Conservation (phyloP, 2,113 vertebrate species). For the Brachypodius melanocephalos region DNA sequence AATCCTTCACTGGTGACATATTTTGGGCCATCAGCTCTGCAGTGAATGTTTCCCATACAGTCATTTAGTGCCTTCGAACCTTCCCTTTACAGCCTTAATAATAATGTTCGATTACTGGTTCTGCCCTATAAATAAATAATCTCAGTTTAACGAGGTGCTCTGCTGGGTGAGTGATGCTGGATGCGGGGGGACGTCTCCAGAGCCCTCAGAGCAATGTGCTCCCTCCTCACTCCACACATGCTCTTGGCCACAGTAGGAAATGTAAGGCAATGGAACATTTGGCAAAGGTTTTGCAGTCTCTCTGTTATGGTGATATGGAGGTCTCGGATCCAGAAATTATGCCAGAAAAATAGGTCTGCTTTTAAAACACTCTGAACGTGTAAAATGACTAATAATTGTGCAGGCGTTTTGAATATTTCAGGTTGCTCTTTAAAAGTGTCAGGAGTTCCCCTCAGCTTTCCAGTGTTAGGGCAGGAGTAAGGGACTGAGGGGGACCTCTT, state of each 20-base stretch:
- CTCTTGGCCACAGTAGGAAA: neutral
- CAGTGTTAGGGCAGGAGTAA: neutral
- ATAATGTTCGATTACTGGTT: slow-evolving; percentile 9
- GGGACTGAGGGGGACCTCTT: neutral
- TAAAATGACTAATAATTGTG: slow-evolving; percentile 7
- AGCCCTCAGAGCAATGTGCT: accelerated
- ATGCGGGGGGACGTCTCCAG: accelerated
- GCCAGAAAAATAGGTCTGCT: neutral
- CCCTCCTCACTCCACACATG: accelerated
- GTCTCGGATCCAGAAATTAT: neutral
- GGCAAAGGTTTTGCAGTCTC: neutral
- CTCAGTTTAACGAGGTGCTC: neutral
- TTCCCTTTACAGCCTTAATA: slow-evolving; percentile 29
- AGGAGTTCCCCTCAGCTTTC: neutral
- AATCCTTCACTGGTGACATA: slow-evolving; percentile 39
- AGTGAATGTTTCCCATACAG: slow-evolving; percentile 9
- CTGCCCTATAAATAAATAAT: slow-evolving; percentile 37
- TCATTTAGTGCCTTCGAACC: neutral
- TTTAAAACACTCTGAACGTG: neutral
- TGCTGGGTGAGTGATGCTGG: neutral
- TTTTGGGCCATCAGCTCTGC: slow-evolving; percentile 27
- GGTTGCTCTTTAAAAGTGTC: neutral
- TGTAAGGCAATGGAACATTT: neutral
- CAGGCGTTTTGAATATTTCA: neutral
- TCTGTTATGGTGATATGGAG: neutral